A percentile compares a stretch with the other conserved stretches of the same genome.
These are phyloP conservation scores for Lochmaea capreae DNA, from an alignment of 2,888 invertebrate genomes.

Conservation along the genomic window DNA sequence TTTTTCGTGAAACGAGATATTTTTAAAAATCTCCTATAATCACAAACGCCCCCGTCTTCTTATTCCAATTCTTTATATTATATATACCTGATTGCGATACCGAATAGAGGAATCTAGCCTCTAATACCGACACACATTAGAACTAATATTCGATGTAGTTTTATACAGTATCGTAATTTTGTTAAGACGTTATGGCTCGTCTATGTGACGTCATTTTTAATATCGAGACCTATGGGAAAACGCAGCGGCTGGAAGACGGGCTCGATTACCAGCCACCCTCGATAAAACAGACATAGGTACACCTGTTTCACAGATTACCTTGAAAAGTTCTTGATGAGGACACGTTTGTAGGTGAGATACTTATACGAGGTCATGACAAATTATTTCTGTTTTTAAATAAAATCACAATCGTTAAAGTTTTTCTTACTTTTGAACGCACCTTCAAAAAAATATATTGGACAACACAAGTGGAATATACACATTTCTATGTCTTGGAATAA, in stretches of 20 bases:
- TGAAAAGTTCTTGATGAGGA: slow-evolving; percentile 28
- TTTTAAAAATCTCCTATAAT: slow-evolving; percentile 53
- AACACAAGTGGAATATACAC: too few species aligned
- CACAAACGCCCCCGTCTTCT: slow-evolving; percentile 43
- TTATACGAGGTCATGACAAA: slow-evolving; percentile 2
- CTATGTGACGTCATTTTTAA: slow-evolving; percentile 37
- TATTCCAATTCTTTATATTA: slow-evolving; percentile 6
- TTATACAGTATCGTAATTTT: not conserved
- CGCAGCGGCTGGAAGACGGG: slow-evolving; percentile 45
- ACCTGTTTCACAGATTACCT: slow-evolving; percentile 46
- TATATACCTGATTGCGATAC: not conserved
- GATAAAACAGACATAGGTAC: slow-evolving; percentile 35
- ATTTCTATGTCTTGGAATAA: too few species aligned
- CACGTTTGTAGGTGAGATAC: slow-evolving; percentile 12
- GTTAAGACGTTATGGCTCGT: slow-evolving; percentile 7
- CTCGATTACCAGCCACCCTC: slow-evolving; percentile 42
- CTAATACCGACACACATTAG: not conserved
- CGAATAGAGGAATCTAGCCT: not conserved
- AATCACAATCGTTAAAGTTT: too few species aligned
- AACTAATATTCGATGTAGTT: not conserved
- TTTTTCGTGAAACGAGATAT: slow-evolving; percentile 61
- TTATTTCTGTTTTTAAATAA: not conserved
- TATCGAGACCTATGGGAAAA: slow-evolving; percentile 46
- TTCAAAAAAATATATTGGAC: too few species aligned
- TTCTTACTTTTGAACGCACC: too few species aligned